These are phyloP conservation scores for Penelope pileata DNA, from an alignment of 2,113 vertebrate genomes.

Conservation along the genomic window DNA sequence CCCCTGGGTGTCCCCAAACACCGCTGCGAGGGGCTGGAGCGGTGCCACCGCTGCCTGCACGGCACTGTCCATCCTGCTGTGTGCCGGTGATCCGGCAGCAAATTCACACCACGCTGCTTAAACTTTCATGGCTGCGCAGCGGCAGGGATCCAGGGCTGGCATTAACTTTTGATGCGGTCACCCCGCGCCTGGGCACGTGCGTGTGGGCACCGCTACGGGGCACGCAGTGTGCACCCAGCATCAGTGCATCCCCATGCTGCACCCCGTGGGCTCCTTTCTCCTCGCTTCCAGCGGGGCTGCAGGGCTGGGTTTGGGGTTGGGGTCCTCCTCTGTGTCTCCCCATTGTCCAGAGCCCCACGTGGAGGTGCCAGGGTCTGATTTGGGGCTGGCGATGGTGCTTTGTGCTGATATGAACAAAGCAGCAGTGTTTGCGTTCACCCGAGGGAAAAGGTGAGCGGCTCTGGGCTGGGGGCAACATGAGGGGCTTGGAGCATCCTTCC, in stretches of 20 bases:
- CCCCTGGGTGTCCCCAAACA: background rate
- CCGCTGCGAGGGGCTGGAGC: accelerated
- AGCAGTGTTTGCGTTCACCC: background rate
- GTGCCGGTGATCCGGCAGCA: background rate
- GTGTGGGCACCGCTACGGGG: background rate
- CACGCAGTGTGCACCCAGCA: accelerated
- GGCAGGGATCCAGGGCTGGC: slow-evolving; percentile 72
- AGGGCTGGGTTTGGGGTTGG: background rate
- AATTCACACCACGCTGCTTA: slow-evolving; percentile 80
- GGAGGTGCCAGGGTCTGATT: background rate
- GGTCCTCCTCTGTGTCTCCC: accelerated
- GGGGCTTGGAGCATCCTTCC: background rate
- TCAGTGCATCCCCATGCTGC: accelerated
- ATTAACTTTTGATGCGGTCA: slow-evolving; percentile 87
- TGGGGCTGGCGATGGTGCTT: accelerated
- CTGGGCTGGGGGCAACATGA: background rate
- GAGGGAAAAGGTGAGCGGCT: background rate
- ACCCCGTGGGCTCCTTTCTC: accelerated
- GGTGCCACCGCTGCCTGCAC: accelerated
- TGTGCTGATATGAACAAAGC: accelerated
- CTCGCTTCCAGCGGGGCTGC: background rate
- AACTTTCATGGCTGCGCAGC: slow-evolving; percentile 85
- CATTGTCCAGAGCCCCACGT: background rate
- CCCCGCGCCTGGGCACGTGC: background rate
- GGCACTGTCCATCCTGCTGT: accelerated